Percentiles rank a stretch among this genome's conserved stretches.
Evolutionary conservation across 2,888 invertebrate genomes (phyloP).

Genomic region (Chironomus tentans): DNA sequence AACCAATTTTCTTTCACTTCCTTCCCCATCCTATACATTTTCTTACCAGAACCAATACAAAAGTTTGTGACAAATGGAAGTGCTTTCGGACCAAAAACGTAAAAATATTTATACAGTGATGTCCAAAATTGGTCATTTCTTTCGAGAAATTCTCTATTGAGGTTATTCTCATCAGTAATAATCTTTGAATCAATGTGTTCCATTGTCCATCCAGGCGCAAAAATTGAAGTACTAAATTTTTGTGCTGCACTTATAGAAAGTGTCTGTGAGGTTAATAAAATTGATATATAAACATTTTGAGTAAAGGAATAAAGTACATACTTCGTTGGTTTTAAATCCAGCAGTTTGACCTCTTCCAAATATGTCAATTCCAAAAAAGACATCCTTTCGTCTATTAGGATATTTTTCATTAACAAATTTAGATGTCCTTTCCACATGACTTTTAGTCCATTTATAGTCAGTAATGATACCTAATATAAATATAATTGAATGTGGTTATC

Average conservation of each 20-base stretch:
- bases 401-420: conserved; percentile 41
- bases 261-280: conserved; percentile 47
- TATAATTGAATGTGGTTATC: not conserved
- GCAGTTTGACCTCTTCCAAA: conserved; percentile 90
- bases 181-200: conserved; percentile 50
- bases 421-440: conserved; percentile 49
- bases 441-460: conserved; percentile 82
- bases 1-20: conserved; percentile 44
- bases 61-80: conserved; percentile 68
- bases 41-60: conserved; percentile 65
- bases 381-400: conserved; percentile 50
- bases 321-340: conserved; percentile 67
- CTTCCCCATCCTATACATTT: conserved; percentile 31
- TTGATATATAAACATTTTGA: not conserved
- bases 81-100: conserved; percentile 53
- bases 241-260: conserved; percentile 51
- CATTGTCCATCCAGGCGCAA: conserved; percentile 92
- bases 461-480: conserved; percentile 63
- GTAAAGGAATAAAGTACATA: not conserved
- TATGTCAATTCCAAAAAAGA: conserved; percentile 88
- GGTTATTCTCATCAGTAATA: conserved; percentile 30
- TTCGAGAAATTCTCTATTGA: conserved; percentile 43
- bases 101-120: conserved; percentile 60
- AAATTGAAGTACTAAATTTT: conserved; percentile 79
- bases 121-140: conserved; percentile 69